These are phyloP conservation scores for Perizoma flavofasciatum DNA, from an alignment of 2,888 invertebrate genomes.

Conservation along the genomic window DNA sequence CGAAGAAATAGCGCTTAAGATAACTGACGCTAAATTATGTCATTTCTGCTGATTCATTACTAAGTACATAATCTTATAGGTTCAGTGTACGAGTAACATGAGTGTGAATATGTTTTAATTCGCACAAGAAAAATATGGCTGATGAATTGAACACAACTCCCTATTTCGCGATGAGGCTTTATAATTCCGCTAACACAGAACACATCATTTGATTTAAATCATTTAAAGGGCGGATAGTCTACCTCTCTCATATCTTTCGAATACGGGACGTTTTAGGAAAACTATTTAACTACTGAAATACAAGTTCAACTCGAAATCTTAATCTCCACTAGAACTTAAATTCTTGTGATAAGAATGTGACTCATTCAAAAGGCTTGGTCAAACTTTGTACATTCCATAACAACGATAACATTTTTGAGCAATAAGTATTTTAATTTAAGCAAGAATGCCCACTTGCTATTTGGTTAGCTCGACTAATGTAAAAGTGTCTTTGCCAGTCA, in stretches of 20 bases:
- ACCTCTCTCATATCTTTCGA: conserved; percentile 9
- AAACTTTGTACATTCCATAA: conserved; percentile 35
- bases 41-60: no score
- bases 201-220: conserved; percentile 2
- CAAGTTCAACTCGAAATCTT: conserved; percentile 23
- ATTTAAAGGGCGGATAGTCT: conserved; percentile 17
- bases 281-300: conserved; percentile 16
- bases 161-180: not conserved
- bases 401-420: conserved; percentile 15
- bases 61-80: no score
- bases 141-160: not conserved
- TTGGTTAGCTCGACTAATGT: not conserved
- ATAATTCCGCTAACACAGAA: conserved; percentile 16
- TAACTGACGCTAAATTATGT: no score
- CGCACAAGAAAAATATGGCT: no score
- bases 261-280: conserved; percentile 10
- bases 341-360: conserved; percentile 32
- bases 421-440: conserved; percentile 1
- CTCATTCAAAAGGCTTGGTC: conserved; percentile 50
- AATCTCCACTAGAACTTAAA: conserved; percentile 29
- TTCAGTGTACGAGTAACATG: no score
- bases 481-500: no score
- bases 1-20: not conserved
- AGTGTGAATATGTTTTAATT: no score
- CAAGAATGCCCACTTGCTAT: not conserved